phyloP scores from a whole-genome alignment of 2,888 invertebrate genomes.

The Melangyna quadrimaculata region DNA sequence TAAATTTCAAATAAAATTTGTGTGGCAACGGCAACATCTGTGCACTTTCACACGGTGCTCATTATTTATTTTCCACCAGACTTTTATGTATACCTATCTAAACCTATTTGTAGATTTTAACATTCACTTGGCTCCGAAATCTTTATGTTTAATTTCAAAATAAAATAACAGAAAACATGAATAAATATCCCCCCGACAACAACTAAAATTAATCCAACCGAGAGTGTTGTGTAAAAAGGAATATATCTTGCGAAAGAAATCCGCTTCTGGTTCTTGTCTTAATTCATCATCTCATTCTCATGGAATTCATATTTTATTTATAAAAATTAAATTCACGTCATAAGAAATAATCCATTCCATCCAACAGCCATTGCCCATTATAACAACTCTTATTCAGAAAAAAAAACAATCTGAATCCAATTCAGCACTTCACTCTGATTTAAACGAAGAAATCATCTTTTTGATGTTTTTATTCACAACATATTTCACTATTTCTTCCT shows the following conservation, averaged over 20 bases:
- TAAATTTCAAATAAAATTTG: not conserved
- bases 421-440: not conserved
- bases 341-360: slow-evolving; percentile 35
- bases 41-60: not conserved
- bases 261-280: not conserved
- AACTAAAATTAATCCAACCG: not conserved
- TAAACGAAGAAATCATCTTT: not conserved
- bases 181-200: not conserved
- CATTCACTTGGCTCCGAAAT: slow-evolving; percentile 53
- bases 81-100: not conserved
- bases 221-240: not conserved
- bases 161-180: not conserved
- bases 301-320: slow-evolving; percentile 25
- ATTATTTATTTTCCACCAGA: slow-evolving; percentile 42
- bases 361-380: too few relatives aligned
- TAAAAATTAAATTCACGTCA: slow-evolving; percentile 44
- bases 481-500: not conserved
- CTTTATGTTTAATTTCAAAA: not conserved
- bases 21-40: slow-evolving; percentile 14
- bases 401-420: slow-evolving; percentile 14
- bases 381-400: slow-evolving; percentile 12
- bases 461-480: not conserved
- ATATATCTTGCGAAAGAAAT: not conserved
- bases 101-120: slow-evolving; percentile 16
- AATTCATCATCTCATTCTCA: not conserved